Evolutionary conservation across 2,797 vertebrate species (phyloP), one percentile per base, ranked within the genome.

Genomic region (Ceyx erithaca): DNA sequence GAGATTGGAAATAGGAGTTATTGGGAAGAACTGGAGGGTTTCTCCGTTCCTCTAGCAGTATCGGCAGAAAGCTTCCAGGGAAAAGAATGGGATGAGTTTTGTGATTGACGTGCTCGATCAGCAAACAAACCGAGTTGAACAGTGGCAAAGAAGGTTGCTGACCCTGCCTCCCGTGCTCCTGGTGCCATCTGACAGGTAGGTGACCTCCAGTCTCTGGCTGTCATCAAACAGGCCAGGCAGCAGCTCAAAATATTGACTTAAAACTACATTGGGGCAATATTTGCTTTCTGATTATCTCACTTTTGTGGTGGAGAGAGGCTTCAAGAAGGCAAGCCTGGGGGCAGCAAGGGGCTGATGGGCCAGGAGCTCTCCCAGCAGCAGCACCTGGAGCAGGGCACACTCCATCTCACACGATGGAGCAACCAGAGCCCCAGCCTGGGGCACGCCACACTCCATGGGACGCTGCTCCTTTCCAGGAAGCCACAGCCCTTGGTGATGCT

Each of bases 171-270:
- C 83, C 48, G 48, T 43, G 30, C 41, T 88, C 63, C 89, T 21
- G 87, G 37, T 82, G 68, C 80, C 6, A 0, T 54, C 91, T 12
- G 17, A 88, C 92, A 96, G 91, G 92, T 93, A 96, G 83, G 95
- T 94, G 89, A 95, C 83, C 89, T 95, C 82, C 45, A 84, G 5
- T 68, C 87, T 94, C 82, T 49, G 48, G 18, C 28, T 85, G 33
- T 79, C 80, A 76, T 70, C 77, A 87, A 89, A 81, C 5, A 90
- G 80, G n/a, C 73, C 85, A 73, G 41, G 52, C 49, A 64, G 57
- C 49, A 88, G 61, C 76, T 91, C 86, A 89, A 93, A 96, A 88
- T 88, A 89, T 87, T 85, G 78, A 95, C 90, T 73, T 91, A 69
- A 80, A 86, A 40, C 59, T 61, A 8, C 75, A 71, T 5, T 55